Conservation (phyloP, 2,888 invertebrate species). For the Drosophila flavopinicola region DNA sequence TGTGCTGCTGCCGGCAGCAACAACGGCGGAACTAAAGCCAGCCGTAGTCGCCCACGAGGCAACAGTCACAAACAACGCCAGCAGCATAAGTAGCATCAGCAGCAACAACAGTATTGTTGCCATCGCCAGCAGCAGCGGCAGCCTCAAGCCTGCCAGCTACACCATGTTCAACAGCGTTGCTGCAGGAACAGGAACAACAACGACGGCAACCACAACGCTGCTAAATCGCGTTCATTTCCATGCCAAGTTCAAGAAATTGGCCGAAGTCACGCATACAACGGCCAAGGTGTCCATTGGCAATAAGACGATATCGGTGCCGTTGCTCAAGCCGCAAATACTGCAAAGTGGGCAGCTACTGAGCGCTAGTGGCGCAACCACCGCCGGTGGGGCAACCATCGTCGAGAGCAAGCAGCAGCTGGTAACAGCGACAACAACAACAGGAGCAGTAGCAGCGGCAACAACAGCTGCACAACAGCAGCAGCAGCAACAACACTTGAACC, state of each 20-base stretch:
- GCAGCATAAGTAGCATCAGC: conserved; percentile 1
- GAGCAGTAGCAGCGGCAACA: conserved; percentile 13
- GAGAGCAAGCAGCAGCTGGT: conserved; percentile 62
- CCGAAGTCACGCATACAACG: conserved; percentile 87
- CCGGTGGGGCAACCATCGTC: conserved; percentile 70
- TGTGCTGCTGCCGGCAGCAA: conserved; percentile 61
- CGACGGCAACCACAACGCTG: conserved; percentile 46
- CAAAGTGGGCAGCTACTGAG: conserved; percentile 53
- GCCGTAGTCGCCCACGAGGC: conserved; percentile 23
- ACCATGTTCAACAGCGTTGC: conserved; percentile 57
- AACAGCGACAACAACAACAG: conserved; percentile 36
- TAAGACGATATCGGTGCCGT: conserved; percentile 84
- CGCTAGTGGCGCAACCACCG: conserved; percentile 62
- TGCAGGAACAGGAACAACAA: conserved; percentile 11
- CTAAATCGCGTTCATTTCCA: conserved; percentile 66
- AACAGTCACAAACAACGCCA: conserved; percentile 28
- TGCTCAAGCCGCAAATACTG: conserved; percentile 82
- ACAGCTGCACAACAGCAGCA: conserved; percentile 25
- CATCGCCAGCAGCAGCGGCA: conserved; percentile 14
- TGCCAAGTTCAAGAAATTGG: conserved; percentile 70
- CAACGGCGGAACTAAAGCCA: conserved; percentile 53
- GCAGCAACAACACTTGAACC: conserved; percentile 73
- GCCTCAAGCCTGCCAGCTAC: conserved; percentile 26
- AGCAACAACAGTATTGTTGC: conserved; percentile 11
- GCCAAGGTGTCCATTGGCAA: conserved; percentile 85